phyloP scores from a whole-genome alignment of 2,888 invertebrate genomes.

The Drymonia ruficornis region DNA sequence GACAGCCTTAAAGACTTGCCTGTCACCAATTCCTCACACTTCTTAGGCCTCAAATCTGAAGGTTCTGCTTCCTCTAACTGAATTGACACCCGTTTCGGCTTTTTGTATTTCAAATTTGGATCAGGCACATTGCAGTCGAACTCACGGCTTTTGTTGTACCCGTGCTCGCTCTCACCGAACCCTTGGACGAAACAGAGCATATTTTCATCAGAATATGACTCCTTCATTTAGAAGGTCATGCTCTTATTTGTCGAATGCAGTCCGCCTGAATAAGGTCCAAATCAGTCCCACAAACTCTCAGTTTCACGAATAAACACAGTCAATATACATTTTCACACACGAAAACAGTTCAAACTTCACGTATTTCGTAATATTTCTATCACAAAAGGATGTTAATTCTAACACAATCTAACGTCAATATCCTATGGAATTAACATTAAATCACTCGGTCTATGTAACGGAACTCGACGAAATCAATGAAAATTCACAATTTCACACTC shows the following conservation, averaged over 20 bases:
- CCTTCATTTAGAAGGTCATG: constrained; percentile 82
- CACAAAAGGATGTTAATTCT: constrained; percentile 14
- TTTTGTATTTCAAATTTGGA: constrained; percentile 56
- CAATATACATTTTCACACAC: constrained; percentile 35
- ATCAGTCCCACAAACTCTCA: constrained; percentile 29
- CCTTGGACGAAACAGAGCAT: constrained; percentile 90
- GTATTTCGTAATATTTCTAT: constrained; percentile 15
- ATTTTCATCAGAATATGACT: constrained; percentile 80
- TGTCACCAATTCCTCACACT: constrained; percentile 49
- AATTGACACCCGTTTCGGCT: constrained; percentile 54
- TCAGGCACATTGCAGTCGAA: constrained; percentile 60
- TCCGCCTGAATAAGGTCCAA: constrained; percentile 39
- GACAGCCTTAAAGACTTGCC: constrained; percentile 68
- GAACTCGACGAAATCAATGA: constrained; percentile 18
- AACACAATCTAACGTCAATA: constrained; percentile 17
- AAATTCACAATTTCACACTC: constrained; percentile 24
- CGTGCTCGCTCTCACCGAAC: constrained; percentile 79
- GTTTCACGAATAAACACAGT: constrained; percentile 29
- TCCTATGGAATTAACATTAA: constrained; percentile 11
- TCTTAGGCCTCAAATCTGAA: constrained; percentile 52
- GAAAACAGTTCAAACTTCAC: constrained; percentile 34
- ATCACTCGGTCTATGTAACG: constrained; percentile 17
- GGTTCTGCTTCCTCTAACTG: constrained; percentile 43
- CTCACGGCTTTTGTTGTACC: constrained; percentile 62
- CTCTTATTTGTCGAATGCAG: constrained; percentile 33